Conservation (phyloP, 2,888 invertebrate species). For the Drosophila rubida region DNA sequence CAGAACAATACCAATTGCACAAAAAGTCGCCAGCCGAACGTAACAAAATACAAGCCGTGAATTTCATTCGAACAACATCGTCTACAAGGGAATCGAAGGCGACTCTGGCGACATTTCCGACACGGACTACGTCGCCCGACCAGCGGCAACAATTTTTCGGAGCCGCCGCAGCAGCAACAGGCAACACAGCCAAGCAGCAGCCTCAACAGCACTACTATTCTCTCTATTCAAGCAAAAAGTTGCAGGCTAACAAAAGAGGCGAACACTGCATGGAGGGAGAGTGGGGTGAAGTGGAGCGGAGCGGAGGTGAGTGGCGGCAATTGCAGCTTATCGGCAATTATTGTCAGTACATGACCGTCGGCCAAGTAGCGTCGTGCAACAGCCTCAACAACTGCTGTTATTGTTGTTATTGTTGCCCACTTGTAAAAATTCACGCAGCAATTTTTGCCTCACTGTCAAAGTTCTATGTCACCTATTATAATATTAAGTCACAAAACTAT, state of each 20-base stretch:
- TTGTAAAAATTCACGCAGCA: slow-evolving; percentile 49
- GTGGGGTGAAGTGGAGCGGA: no score
- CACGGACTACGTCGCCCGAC: slow-evolving; percentile 63
- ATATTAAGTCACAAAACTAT: no score
- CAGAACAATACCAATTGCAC: slow-evolving; percentile 41
- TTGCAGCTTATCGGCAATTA: slow-evolving; percentile 71
- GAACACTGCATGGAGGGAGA: slow-evolving; percentile 11
- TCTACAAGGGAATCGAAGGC: slow-evolving; percentile 84
- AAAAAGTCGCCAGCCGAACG: slow-evolving; percentile 63
- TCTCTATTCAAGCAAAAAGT: slow-evolving; percentile 46
- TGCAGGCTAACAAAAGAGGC: slow-evolving; percentile 15
- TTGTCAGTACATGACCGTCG: slow-evolving; percentile 68
- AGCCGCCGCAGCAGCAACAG: slow-evolving; percentile 30
- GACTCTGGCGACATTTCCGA: slow-evolving; percentile 71
- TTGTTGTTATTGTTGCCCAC: slow-evolving; percentile 30
- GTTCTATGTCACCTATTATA: no score
- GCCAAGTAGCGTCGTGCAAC: slow-evolving; percentile 15
- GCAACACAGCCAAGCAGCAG: background rate
- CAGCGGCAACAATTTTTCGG: slow-evolving; percentile 68
- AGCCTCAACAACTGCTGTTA: slow-evolving; percentile 31
- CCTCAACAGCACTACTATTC: slow-evolving; percentile 33
- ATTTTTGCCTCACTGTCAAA: slow-evolving; percentile 49
- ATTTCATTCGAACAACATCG: slow-evolving; percentile 84
- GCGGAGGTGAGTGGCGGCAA: slow-evolving; percentile 13
- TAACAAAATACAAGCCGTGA: slow-evolving; percentile 82